phyloP scores from a whole-genome alignment of 2,797 vertebrate species.

The Australoheros facetus region DNA sequence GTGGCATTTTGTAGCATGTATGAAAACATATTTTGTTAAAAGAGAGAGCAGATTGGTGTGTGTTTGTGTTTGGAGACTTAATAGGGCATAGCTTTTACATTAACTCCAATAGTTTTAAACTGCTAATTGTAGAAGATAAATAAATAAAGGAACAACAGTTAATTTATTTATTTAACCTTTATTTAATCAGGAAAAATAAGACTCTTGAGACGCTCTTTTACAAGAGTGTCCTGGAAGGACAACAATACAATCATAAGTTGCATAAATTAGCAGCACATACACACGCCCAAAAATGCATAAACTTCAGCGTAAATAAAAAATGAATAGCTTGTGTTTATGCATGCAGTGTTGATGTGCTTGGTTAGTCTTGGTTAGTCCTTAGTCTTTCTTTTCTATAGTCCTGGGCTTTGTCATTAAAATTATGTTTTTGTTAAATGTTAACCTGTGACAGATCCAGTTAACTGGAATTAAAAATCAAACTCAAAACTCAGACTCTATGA shows the following conservation, averaged over 20 bases:
- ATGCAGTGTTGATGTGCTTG: background rate
- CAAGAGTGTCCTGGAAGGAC: too few relatives aligned
- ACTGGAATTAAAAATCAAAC: background rate
- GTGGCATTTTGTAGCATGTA: conserved; percentile 33
- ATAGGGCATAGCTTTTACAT: background rate
- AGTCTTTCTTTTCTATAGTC: too few relatives aligned
- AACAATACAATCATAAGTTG: too few relatives aligned
- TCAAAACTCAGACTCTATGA: background rate
- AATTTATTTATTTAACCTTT: too few relatives aligned
- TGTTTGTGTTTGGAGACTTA: conserved; percentile 7
- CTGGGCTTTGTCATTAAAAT: background rate
- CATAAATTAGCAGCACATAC: too few relatives aligned
- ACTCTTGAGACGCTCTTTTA: too few relatives aligned
- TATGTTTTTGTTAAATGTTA: background rate
- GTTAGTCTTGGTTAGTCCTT: background rate
- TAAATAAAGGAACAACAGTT: background rate
- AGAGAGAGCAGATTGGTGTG: background rate
- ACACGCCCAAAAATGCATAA: too few relatives aligned
- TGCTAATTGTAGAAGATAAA: background rate
- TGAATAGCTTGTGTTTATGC: background rate
- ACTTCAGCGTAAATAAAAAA: too few relatives aligned
- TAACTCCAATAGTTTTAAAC: background rate
- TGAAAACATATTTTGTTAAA: conserved; percentile 44
- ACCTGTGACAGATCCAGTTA: background rate
- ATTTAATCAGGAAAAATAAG: too few relatives aligned